A percentile compares a stretch with the other conserved stretches of the same genome.
Evolutionary conservation across 2,113 vertebrate genomes (phyloP).

Genomic region (Dasyprocta punctata): DNA sequence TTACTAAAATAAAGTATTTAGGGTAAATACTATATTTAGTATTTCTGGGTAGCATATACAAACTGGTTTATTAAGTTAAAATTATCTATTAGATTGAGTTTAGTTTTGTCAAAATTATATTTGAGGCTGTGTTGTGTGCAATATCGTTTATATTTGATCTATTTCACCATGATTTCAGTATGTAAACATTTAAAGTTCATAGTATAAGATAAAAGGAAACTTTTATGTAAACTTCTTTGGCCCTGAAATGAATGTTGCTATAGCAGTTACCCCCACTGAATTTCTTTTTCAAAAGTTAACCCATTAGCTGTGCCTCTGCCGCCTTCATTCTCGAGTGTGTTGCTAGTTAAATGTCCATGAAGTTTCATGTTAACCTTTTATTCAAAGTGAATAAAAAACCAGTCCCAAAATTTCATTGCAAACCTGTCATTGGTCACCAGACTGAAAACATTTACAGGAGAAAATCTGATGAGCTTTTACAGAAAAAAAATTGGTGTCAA

Average conservation of each 20-base stretch:
- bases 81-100: background rate
- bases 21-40: background rate
- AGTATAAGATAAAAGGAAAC: background rate
- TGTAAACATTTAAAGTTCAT: background rate
- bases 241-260: background rate
- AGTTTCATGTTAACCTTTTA: background rate
- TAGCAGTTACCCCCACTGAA: background rate
- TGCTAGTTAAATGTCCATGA: background rate
- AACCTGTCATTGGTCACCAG: background rate
- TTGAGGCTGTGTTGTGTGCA: background rate
- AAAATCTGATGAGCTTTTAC: constrained; percentile 42
- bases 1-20: background rate
- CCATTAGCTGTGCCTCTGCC: background rate
- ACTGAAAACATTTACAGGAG: constrained; percentile 10
- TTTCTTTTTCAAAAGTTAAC: background rate
- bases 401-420: constrained; percentile 10
- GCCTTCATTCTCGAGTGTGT: background rate
- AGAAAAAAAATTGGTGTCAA: constrained; percentile 52
- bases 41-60: background rate
- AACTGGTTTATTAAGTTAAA: background rate
- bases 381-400: background rate
- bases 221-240: background rate
- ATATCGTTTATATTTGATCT: background rate
- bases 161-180: background rate
- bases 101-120: constrained; percentile 20